A percentile compares a stretch with the other conserved stretches of the same genome.
Conservation (phyloP, 2,888 invertebrate species). For the Apoda limacodes region DNA sequence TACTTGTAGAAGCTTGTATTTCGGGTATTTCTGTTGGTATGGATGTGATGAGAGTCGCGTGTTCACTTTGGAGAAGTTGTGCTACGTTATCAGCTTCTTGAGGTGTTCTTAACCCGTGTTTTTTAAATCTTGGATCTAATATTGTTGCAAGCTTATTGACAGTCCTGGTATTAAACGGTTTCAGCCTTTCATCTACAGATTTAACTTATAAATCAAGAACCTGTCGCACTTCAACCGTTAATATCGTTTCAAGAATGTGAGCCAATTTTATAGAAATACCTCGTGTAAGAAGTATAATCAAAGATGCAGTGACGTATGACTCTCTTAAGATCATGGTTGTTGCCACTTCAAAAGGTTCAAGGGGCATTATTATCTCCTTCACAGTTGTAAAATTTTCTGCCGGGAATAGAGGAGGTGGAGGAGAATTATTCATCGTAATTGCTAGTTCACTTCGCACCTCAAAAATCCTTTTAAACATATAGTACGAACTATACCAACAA, state of each 20-base stretch:
- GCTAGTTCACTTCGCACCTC: constrained; percentile 6
- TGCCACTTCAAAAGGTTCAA: constrained; percentile 7
- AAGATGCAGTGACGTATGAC: constrained; percentile 2
- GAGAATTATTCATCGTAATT: constrained; percentile 4
- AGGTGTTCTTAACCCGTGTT: no score
- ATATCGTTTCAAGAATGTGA: constrained; percentile 1
- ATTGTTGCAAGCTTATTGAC: constrained; percentile 2
- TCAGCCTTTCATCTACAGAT: constrained; percentile 4
- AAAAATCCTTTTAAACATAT: constrained; percentile 1
- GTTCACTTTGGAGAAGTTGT: constrained; percentile 1
- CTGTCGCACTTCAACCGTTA: constrained; percentile 1
- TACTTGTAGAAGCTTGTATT: neutral
- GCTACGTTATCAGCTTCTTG: constrained; percentile 2
- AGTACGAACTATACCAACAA: constrained; percentile 1
- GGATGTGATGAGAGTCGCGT: neutral
- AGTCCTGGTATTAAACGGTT: constrained; percentile 3
- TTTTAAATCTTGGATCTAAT: constrained; percentile 1
- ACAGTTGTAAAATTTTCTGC: constrained; percentile 6
- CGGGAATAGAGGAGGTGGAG: constrained; percentile 4
- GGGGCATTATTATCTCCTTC: constrained; percentile 4
- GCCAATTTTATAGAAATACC: constrained; percentile 1
- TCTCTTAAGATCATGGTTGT: constrained; percentile 5
- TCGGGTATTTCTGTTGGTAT: no score
- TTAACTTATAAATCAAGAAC: constrained; percentile 2
- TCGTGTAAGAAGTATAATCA: constrained; percentile 2